A percentile compares a stretch with the other conserved stretches of the same genome.
phyloP scores from a whole-genome alignment of 2,797 vertebrate species.

The Hephaestus fuliginosus region DNA sequence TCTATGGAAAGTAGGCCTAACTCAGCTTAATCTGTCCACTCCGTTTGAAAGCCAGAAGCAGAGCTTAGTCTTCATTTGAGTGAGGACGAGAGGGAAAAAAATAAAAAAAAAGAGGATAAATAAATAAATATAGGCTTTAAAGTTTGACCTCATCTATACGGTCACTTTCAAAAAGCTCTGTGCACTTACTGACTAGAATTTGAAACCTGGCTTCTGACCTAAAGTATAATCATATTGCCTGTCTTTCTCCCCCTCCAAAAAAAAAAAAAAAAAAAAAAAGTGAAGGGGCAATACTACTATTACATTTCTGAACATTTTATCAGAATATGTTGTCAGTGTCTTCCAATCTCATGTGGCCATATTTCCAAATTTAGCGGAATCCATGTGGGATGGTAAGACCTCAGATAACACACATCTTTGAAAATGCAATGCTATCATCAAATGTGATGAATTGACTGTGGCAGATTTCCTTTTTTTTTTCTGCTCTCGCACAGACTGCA shows the following conservation, averaged over 20 bases:
- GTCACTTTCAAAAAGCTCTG: slow-evolving; percentile 75
- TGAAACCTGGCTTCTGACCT: slow-evolving; percentile 74
- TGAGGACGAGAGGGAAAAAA: slow-evolving; percentile 29
- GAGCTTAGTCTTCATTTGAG: slow-evolving; percentile 80
- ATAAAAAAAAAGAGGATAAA: slow-evolving; percentile 48
- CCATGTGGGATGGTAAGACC: slow-evolving; percentile 16
- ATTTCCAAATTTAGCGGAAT: slow-evolving; percentile 49
- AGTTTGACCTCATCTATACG: slow-evolving; percentile 76
- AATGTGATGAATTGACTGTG: slow-evolving; percentile 29
- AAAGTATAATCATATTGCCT: slow-evolving; percentile 64
- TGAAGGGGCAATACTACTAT: not conserved
- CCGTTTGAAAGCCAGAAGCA: slow-evolving; percentile 76
- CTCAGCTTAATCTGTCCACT: slow-evolving; percentile 84
- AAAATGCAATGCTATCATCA: slow-evolving; percentile 36
- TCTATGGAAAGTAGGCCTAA: slow-evolving; percentile 79
- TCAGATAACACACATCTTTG: slow-evolving; percentile 32
- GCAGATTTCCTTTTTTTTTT: not conserved
- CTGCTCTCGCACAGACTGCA: slow-evolving; percentile 13
- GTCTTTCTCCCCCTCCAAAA: not conserved
- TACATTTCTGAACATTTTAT: slow-evolving; percentile 49
- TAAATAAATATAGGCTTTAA: slow-evolving; percentile 82
- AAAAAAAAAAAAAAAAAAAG: not conserved
- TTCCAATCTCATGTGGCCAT: slow-evolving; percentile 33
- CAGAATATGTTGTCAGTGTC: slow-evolving; percentile 39
- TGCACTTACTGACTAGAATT: slow-evolving; percentile 67